Percentiles rank a stretch among this genome's conserved stretches.
These are phyloP conservation scores for Sinosuthora webbiana DNA, from an alignment of 2,113 vertebrate genomes.

Conservation along the genomic window DNA sequence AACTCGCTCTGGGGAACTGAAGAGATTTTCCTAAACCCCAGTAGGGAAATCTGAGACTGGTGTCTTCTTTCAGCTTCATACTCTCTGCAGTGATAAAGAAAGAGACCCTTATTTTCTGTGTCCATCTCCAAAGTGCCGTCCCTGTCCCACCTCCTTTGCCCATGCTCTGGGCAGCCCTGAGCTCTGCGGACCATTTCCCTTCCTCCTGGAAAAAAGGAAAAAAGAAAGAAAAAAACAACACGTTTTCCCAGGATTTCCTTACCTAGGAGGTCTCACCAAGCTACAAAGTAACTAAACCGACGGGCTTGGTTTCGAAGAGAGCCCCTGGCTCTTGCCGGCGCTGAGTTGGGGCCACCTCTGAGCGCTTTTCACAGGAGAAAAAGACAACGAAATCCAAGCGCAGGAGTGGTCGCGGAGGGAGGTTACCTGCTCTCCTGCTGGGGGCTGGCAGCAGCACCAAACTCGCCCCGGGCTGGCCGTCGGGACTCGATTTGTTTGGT, in stretches of 20 bases:
- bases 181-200: accelerated
- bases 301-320: background rate
- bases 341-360: background rate
- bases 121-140: accelerated
- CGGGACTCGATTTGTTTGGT: background rate
- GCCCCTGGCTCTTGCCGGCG: no score
- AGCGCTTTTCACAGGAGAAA: background rate
- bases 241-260: background rate
- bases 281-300: background rate
- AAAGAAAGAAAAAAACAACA: background rate
- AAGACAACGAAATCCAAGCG: constrained; percentile 14
- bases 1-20: background rate
- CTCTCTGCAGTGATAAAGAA: background rate
- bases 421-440: background rate
- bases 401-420: background rate
- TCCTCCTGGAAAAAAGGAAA: background rate
- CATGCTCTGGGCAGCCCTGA: accelerated
- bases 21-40: background rate
- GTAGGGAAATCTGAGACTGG: accelerated
- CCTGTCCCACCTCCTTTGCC: background rate
- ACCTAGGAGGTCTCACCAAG: background rate
- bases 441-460: background rate
- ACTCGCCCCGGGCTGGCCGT: background rate
- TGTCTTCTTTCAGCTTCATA: background rate
- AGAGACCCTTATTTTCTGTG: accelerated